Conservation (phyloP, 1,140 invertebrate species). For the Aphis craccivora region DNA sequence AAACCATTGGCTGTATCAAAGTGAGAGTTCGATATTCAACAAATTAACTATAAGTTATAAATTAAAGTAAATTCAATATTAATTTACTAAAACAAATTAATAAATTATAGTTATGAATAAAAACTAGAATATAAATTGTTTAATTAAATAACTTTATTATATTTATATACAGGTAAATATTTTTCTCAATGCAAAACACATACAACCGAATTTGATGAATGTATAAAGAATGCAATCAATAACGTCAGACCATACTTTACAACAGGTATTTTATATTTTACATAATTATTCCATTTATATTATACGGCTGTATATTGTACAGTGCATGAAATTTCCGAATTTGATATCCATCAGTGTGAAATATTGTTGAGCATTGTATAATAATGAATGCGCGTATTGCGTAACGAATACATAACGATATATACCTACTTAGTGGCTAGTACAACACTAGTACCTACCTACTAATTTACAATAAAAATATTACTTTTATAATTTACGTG, state of each 20-base stretch:
- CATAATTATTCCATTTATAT: background rate
- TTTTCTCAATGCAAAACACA: slow-evolving; percentile 71
- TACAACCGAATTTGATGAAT: slow-evolving; percentile 73
- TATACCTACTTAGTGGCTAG: no score
- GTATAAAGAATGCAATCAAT: slow-evolving; percentile 78
- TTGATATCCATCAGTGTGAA: background rate
- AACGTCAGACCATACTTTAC: slow-evolving; percentile 75
- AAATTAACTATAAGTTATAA: no score
- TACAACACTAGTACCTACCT: no score
- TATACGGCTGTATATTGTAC: no score
- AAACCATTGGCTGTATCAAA: no score
- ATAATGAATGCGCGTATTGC: background rate
- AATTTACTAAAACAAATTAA: no score
- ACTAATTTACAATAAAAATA: background rate
- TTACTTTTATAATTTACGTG: background rate
- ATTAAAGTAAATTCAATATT: no score
- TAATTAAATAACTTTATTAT: background rate
- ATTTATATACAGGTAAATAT: slow-evolving; percentile 61
- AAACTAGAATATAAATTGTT: background rate
- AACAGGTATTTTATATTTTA: slow-evolving; percentile 67
- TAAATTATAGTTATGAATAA: no score
- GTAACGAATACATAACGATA: background rate
- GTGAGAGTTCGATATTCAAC: no score
- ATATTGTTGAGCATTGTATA: background rate
- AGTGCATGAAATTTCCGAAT: background rate